phyloP scores from a whole-genome alignment of 2,888 invertebrate species.

The Temnothorax unifasciatus region DNA sequence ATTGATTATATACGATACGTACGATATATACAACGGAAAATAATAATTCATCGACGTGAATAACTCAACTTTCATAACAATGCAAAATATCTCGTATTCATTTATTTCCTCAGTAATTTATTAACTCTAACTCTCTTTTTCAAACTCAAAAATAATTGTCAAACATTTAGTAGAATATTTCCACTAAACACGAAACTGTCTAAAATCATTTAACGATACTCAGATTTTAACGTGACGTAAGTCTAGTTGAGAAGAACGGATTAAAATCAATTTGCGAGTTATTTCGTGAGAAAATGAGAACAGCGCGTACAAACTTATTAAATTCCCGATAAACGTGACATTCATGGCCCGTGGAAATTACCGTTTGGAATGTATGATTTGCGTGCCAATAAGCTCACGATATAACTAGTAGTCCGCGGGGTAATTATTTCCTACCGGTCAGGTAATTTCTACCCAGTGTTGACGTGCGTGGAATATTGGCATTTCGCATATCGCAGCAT shows the following conservation, averaged over 20 bases:
- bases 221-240: neutral
- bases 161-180: neutral
- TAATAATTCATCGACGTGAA: slow-evolving; percentile 17
- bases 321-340: slow-evolving; percentile 13
- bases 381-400: slow-evolving; percentile 21
- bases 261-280: neutral
- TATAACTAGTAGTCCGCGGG: slow-evolving; percentile 14
- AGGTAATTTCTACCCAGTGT: slow-evolving; percentile 21
- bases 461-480: slow-evolving; percentile 19
- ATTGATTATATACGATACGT: slow-evolving; percentile 3
- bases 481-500: neutral
- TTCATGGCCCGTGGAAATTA: slow-evolving; percentile 1
- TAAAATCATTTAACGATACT: neutral
- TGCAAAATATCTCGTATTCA: slow-evolving; percentile 7
- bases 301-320: neutral
- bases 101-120: neutral
- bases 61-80: slow-evolving; percentile 26
- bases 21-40: slow-evolving; percentile 15
- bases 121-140: neutral
- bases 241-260: slow-evolving; percentile 2
- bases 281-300: neutral
- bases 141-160: neutral
- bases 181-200: neutral
- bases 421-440: slow-evolving; percentile 43
- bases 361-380: slow-evolving; percentile 10